A percentile compares a stretch with the other conserved stretches of the same genome.
These are phyloP conservation scores for Griposia aprilina DNA, from an alignment of 2,888 invertebrate genomes.

Conservation along the genomic window DNA sequence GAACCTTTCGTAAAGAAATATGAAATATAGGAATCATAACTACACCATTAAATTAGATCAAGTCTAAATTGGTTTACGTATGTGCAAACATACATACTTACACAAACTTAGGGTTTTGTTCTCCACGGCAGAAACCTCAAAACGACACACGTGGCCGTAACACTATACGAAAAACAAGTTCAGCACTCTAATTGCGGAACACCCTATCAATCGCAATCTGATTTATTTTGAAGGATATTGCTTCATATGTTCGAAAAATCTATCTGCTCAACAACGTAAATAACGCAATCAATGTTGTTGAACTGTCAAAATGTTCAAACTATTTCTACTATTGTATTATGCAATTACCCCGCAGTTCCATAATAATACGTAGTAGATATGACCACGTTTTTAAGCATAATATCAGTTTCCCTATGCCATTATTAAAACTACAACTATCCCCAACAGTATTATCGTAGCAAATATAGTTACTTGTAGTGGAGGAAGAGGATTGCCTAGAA, in stretches of 20 bases:
- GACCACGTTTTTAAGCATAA: not conserved
- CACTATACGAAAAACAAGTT: not conserved
- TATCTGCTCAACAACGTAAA: too few relatives aligned
- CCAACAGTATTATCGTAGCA: conserved; percentile 14
- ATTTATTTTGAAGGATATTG: too few relatives aligned
- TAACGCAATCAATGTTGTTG: too few relatives aligned
- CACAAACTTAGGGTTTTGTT: not conserved
- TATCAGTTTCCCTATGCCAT: not conserved
- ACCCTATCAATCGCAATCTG: too few relatives aligned
- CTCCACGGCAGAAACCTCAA: not conserved
- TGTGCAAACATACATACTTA: not conserved
- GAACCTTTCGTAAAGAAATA: not conserved
- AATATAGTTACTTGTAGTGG: too few relatives aligned
- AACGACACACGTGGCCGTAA: not conserved
- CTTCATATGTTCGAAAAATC: too few relatives aligned
- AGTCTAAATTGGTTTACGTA: not conserved
- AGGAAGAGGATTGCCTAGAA: conserved; percentile 24
- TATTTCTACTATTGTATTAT: too few relatives aligned
- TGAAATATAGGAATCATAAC: not conserved
- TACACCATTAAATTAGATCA: not conserved
- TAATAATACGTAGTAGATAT: not conserved
- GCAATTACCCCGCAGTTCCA: not conserved
- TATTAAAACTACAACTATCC: conserved; percentile 19
- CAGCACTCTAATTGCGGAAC: too few relatives aligned
- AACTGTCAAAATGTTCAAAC: too few relatives aligned